A percentile compares a stretch with the other conserved stretches of the same genome.
phyloP scores from a whole-genome alignment of 2,888 invertebrate species.

The Ypsolopha sequella region DNA sequence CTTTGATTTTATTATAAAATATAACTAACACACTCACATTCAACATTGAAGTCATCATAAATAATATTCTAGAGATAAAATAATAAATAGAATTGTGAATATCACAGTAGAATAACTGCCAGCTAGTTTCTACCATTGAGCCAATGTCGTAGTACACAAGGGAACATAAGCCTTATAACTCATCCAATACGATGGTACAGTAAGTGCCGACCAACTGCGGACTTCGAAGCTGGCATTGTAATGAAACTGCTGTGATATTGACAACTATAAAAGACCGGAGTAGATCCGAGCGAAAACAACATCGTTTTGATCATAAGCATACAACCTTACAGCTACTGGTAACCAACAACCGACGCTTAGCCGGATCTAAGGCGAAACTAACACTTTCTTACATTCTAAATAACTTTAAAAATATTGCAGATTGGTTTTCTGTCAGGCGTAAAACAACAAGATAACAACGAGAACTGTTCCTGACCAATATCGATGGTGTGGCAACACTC shows the following conservation, averaged over 20 bases:
- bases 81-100: conserved; percentile 66
- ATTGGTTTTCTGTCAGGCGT: conserved; percentile 1
- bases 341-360: conserved; percentile 41
- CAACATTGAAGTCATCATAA: conserved; percentile 50
- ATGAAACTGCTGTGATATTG: conserved; percentile 66
- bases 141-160: neutral
- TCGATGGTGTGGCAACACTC: neutral
- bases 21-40: conserved; percentile 44
- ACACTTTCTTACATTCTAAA: conserved; percentile 3
- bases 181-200: no score
- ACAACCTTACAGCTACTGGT: conserved; percentile 60
- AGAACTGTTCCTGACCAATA: neutral
- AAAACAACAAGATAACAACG: neutral
- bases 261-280: conserved; percentile 29
- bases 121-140: conserved; percentile 26
- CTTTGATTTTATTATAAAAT: conserved; percentile 42
- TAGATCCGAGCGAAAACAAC: conserved; percentile 29
- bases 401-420: conserved; percentile 6
- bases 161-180: no score
- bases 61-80: conserved; percentile 57
- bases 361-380: conserved; percentile 28
- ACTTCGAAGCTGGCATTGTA: conserved; percentile 38
- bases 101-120: conserved; percentile 67
- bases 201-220: neutral
- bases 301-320: conserved; percentile 36